Conservation (phyloP, 2,797 vertebrate genomes). For the Heliangelus exortis region DNA sequence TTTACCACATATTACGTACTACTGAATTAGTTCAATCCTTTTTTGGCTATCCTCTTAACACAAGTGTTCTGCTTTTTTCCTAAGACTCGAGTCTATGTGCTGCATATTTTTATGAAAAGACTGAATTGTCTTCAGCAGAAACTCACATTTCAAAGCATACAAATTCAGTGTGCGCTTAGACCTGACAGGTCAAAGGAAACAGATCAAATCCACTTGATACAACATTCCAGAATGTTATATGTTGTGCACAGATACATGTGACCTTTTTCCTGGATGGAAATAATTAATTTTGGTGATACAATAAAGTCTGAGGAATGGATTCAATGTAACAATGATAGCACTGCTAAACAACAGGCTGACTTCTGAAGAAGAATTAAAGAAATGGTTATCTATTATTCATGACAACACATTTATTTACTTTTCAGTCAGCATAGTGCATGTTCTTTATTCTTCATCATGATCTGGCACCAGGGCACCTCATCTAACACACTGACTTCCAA, state of each 20-base stretch:
- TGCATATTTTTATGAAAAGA: background rate
- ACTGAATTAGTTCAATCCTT: background rate
- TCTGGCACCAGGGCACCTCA: background rate
- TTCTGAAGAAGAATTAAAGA: slow-evolving; percentile 22
- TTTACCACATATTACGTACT: background rate
- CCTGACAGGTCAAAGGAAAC: background rate
- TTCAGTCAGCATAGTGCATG: background rate
- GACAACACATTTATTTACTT: background rate
- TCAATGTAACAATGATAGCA: background rate
- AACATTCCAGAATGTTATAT: background rate
- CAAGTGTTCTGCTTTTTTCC: background rate
- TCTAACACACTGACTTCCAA: background rate
- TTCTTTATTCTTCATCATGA: background rate
- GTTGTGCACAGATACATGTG: background rate
- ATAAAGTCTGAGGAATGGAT: background rate
- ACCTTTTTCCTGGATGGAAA: background rate
- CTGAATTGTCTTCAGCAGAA: background rate
- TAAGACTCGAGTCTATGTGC: background rate
- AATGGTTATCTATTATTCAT: slow-evolving; percentile 9
- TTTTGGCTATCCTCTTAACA: background rate
- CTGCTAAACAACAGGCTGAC: background rate
- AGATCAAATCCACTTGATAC: background rate
- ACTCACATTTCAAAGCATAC: background rate
- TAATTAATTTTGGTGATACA: background rate
- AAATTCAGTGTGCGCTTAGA: background rate